phyloP scores from a whole-genome alignment of 1,140 invertebrate species.

The Archivesica marissinica region DNA sequence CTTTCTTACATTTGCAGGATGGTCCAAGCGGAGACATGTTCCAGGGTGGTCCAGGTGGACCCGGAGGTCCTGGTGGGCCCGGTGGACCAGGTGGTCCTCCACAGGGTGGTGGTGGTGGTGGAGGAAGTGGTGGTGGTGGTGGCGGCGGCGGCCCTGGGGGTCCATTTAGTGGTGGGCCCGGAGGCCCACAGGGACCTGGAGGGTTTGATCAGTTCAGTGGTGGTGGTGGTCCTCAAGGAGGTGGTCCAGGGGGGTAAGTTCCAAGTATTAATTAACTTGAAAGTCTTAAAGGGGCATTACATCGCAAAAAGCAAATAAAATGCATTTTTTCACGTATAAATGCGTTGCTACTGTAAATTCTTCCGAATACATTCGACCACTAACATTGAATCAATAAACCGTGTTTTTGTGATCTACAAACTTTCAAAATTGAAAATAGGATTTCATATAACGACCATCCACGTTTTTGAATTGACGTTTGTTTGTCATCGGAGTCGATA shows the following conservation, averaged over 20 bases:
- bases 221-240: conserved; percentile 67
- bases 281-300: not conserved
- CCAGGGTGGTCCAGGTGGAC: conserved; percentile 73
- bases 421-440: too few relatives aligned
- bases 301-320: too few relatives aligned
- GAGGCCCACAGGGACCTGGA: conserved; percentile 81
- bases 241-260: not conserved
- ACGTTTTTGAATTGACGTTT: too few relatives aligned
- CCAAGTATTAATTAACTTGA: not conserved
- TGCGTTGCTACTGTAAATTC: too few relatives aligned
- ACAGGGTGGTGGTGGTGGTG: conserved; percentile 70
- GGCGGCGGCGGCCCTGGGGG: conserved; percentile 73
- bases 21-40: conserved; percentile 67
- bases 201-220: conserved; percentile 79
- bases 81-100: conserved; percentile 83
- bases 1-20: conserved; percentile 34
- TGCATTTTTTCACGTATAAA: too few relatives aligned
- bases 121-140: conserved; percentile 69
- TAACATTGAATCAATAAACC: too few relatives aligned
- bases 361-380: too few relatives aligned
- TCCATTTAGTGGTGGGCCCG: conserved; percentile 69
- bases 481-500: too few relatives aligned
- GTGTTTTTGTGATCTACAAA: too few relatives aligned
- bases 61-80: conserved; percentile 71
- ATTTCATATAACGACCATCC: too few relatives aligned